Evolutionary conservation across 2,888 invertebrate genomes (phyloP).

Genomic region (Sminthurides aquaticus): DNA sequence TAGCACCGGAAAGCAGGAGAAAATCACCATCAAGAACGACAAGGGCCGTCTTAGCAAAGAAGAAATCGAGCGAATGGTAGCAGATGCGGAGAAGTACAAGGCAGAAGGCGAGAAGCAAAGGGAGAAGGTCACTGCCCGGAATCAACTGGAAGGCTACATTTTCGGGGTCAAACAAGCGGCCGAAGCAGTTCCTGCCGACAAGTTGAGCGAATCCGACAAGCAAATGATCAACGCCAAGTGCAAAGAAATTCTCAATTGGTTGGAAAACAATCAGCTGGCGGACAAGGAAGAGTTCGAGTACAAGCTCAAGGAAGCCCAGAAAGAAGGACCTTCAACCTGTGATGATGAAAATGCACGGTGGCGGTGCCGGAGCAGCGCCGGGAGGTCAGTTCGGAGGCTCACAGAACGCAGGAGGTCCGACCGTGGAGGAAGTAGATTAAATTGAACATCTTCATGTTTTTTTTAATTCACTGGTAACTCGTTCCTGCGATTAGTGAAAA

Average conservation of each 20-base stretch:
- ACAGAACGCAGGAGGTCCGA: too few relatives aligned
- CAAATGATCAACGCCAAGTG: not conserved
- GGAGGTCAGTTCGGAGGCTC: too few relatives aligned
- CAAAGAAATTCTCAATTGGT: not conserved
- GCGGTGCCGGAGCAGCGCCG: too few relatives aligned
- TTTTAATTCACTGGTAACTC: too few relatives aligned
- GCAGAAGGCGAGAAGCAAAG: slow-evolving; percentile 1
- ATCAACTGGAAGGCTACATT: not conserved
- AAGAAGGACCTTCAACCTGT: not conserved
- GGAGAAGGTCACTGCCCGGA: not conserved
- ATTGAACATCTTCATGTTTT: too few relatives aligned
- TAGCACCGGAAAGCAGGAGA: too few relatives aligned
- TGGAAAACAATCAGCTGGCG: not conserved
- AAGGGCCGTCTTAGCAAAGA: not conserved
- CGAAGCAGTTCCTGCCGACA: too few relatives aligned
- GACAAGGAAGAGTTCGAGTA: not conserved
- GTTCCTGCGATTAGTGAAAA: too few relatives aligned
- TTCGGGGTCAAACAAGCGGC: not conserved
- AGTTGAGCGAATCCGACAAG: too few relatives aligned
- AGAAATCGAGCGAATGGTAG: not conserved
- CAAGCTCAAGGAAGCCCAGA: not conserved
- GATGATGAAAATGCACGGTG: not conserved
- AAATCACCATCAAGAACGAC: too few relatives aligned
- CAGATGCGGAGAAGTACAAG: too few relatives aligned
- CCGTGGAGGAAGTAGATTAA: too few relatives aligned